A percentile compares a stretch with the other conserved stretches of the same genome.
Conservation (phyloP, 2,888 invertebrate genomes). For the Drosophila pseudotalamancana region DNA sequence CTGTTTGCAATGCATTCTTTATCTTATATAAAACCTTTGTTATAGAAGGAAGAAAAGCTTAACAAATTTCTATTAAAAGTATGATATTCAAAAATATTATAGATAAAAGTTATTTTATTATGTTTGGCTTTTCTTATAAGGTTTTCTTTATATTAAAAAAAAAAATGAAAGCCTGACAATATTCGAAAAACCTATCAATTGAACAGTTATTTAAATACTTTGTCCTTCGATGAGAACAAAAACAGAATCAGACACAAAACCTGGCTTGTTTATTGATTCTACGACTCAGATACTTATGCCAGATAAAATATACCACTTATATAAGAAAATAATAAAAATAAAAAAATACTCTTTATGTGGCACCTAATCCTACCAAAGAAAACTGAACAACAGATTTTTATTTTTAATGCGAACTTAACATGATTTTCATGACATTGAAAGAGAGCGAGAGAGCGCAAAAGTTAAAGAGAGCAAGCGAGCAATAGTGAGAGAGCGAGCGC, state of each 20-base stretch:
- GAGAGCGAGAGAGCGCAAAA: not conserved
- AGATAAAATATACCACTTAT: not conserved
- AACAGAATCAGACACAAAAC: not conserved
- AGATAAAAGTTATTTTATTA: no score
- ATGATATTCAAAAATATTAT: no score
- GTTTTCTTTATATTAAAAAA: no score
- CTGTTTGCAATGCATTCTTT: no score
- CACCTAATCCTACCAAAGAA: constrained; percentile 20
- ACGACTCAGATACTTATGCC: no score
- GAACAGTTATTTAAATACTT: not conserved
- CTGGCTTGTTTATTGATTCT: no score
- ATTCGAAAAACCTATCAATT: no score
- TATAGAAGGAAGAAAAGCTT: no score
- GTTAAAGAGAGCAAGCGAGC: not conserved
- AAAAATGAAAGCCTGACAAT: no score
- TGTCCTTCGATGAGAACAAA: not conserved
- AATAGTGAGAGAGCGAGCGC: not conserved
- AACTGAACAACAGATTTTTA: constrained; percentile 42
- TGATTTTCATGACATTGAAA: constrained; percentile 74
- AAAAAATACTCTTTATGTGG: constrained; percentile 4
- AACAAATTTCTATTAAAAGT: no score
- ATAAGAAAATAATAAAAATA: not conserved
- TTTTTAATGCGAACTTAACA: constrained; percentile 64
- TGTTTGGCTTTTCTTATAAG: no score
- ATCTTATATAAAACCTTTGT: no score